Evolutionary conservation across 2,797 vertebrate genomes (phyloP).

Genomic region (Urosaurus nigricauda): DNA sequence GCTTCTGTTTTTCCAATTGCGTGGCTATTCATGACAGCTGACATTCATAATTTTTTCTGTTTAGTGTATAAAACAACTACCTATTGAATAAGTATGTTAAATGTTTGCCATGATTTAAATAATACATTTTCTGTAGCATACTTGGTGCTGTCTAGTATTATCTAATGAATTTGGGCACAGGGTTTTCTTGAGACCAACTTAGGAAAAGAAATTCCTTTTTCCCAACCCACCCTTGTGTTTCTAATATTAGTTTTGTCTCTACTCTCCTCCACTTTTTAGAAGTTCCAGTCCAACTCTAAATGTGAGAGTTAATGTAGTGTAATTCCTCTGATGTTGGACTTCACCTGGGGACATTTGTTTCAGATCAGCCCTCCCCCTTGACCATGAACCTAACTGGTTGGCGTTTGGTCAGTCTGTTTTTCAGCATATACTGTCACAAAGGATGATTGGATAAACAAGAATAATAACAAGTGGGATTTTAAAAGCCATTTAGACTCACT

Average conservation of each 20-base stretch:
- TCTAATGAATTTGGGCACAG: background rate
- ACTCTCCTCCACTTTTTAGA: background rate
- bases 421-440: background rate
- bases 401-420: background rate
- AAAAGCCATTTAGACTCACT: background rate
- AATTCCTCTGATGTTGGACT: background rate
- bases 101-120: background rate
- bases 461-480: constrained; percentile 10
- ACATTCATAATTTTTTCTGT: background rate
- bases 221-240: background rate
- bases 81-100: background rate
- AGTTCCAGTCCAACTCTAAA: background rate
- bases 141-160: background rate
- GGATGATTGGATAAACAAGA: background rate
- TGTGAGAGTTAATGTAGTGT: background rate
- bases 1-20: background rate
- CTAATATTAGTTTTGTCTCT: background rate
- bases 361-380: background rate
- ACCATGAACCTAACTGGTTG: background rate
- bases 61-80: no score
- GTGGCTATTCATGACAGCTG: background rate
- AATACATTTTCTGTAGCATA: background rate
- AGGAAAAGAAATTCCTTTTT: background rate
- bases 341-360: background rate
- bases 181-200: background rate